Evolutionary conservation across 2,113 vertebrate species (phyloP).

Genomic region (Cynocephalus volans): DNA sequence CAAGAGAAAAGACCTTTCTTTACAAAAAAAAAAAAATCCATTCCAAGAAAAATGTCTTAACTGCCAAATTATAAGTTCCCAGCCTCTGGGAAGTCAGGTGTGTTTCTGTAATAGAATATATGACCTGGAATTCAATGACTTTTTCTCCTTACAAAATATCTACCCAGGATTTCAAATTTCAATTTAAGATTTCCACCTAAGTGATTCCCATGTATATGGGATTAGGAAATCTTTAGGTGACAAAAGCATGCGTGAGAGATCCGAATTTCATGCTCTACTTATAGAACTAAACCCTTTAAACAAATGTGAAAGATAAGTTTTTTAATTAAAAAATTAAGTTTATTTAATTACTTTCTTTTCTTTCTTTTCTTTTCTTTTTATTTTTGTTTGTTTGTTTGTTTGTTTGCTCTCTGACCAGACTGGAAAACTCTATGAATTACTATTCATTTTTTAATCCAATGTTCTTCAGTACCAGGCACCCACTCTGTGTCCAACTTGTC

Average conservation of each 20-base stretch:
- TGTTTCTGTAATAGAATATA: not conserved
- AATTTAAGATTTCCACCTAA: not conserved
- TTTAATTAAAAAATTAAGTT: too few species aligned
- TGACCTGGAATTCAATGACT: not conserved
- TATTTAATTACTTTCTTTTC: too few species aligned
- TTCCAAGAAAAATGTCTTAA: not conserved
- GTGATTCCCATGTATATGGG: not conserved
- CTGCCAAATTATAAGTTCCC: conserved; percentile 59
- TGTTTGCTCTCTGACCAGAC: too few species aligned
- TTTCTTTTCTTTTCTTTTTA: too few species aligned
- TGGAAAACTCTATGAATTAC: too few species aligned
- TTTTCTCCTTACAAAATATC: not conserved
- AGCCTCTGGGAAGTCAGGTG: conserved; percentile 44
- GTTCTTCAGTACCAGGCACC: too few species aligned
- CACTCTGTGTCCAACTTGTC: too few species aligned
- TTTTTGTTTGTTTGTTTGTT: too few species aligned
- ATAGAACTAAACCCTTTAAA: not conserved
- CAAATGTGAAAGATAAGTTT: not conserved
- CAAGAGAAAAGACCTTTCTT: not conserved
- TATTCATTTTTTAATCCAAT: too few species aligned
- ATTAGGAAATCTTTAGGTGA: not conserved
- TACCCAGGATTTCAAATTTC: conserved; percentile 33
- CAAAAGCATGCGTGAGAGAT: rapidly evolving
- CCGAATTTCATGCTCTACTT: not conserved
- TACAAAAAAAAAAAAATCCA: not conserved